Percentiles rank a stretch among this genome's conserved stretches.
phyloP scores from a whole-genome alignment of 1,140 invertebrate genomes.

The Samia ricini region DNA sequence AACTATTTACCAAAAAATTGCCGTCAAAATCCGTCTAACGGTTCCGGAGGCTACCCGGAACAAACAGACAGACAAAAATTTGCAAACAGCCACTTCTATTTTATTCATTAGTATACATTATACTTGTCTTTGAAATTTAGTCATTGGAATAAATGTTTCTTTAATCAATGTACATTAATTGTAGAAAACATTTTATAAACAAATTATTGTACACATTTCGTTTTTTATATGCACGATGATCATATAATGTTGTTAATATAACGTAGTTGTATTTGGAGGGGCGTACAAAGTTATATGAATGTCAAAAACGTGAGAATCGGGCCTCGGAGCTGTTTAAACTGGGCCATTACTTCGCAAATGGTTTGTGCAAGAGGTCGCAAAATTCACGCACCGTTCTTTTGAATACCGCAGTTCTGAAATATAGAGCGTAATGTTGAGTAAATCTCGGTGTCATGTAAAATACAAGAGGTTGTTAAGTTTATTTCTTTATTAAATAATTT shows the following conservation, averaged over 20 bases:
- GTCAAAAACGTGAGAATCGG: background rate
- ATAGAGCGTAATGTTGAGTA: background rate
- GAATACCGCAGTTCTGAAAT: conserved; percentile 27
- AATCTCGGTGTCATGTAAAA: background rate
- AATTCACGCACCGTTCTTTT: conserved; percentile 34
- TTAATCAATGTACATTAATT: too few relatives aligned
- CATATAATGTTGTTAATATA: conserved; percentile 2
- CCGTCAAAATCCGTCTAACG: too few relatives aligned
- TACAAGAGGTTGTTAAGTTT: background rate
- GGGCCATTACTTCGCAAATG: conserved; percentile 46
- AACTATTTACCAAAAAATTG: too few relatives aligned
- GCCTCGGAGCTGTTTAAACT: conserved; percentile 26
- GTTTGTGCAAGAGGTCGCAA: conserved; percentile 29
- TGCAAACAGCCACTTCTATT: too few relatives aligned
- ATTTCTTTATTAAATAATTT: background rate
- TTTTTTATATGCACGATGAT: too few relatives aligned
- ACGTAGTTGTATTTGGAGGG: background rate
- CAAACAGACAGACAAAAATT: too few relatives aligned
- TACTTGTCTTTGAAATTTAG: too few relatives aligned
- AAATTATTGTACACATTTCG: too few relatives aligned
- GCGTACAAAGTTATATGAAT: background rate
- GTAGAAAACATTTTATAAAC: too few relatives aligned
- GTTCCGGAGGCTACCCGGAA: too few relatives aligned
- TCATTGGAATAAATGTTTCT: too few relatives aligned
- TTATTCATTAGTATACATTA: too few relatives aligned